phyloP scores from a whole-genome alignment of 1,140 invertebrate genomes.

The Hypsibius dujardini region DNA sequence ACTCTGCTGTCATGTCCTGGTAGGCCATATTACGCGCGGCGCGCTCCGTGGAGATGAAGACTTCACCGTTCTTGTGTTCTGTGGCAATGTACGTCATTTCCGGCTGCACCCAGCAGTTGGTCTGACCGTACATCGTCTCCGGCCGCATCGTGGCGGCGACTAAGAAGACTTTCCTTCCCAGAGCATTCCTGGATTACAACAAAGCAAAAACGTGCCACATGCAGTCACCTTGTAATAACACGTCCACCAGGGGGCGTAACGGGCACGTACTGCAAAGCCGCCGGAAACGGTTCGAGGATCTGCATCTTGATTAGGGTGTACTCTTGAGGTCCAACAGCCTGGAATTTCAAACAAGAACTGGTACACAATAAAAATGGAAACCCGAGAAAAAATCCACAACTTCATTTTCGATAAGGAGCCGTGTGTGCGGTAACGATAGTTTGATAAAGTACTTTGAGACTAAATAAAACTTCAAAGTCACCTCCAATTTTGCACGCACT shows the following conservation, averaged over 20 bases:
- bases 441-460: no score
- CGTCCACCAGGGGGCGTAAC: background rate
- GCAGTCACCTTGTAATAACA: constrained; percentile 17
- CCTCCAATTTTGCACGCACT: background rate
- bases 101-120: constrained; percentile 93
- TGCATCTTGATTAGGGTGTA: constrained; percentile 94
- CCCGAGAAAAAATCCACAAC: no score
- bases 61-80: constrained; percentile 43
- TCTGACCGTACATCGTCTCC: constrained; percentile 99
- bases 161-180: constrained; percentile 50
- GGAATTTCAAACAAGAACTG: background rate
- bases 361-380: no score
- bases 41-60: constrained; percentile 69
- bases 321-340: constrained; percentile 87
- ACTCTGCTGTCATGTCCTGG: constrained; percentile 66
- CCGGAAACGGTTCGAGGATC: constrained; percentile 52
- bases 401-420: no score
- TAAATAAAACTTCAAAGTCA: no score
- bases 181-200: constrained; percentile 36
- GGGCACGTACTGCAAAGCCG: constrained; percentile 4
- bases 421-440: no score
- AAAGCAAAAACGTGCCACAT: constrained; percentile 3
- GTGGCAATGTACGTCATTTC: constrained; percentile 82
- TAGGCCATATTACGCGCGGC: constrained; percentile 87
- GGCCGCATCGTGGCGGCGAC: constrained; percentile 93